A percentile compares a stretch with the other conserved stretches of the same genome.
Conservation (phyloP, 2,888 invertebrate genomes). For the Ectemnius lituratus region DNA sequence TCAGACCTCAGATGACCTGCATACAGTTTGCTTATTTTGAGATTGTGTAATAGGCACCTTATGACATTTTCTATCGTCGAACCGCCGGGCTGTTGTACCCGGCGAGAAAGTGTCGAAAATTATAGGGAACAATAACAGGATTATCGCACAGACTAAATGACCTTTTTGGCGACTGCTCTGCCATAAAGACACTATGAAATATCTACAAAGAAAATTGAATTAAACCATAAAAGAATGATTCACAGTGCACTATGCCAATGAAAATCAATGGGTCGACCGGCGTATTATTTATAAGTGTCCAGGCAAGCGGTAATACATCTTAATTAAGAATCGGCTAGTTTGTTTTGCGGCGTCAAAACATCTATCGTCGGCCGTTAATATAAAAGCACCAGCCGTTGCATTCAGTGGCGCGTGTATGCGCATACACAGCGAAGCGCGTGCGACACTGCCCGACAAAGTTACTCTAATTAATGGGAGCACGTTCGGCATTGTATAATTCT, state of each 20-base stretch:
- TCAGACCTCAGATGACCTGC: slow-evolving; percentile 62
- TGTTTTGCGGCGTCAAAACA: slow-evolving; percentile 54
- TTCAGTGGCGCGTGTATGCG: slow-evolving; percentile 23
- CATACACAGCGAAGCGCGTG: slow-evolving; percentile 12
- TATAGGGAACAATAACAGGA: background rate
- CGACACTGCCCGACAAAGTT: slow-evolving; percentile 49
- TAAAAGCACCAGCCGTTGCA: slow-evolving; percentile 48
- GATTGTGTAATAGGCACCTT: slow-evolving; percentile 50
- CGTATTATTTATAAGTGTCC: slow-evolving; percentile 32
- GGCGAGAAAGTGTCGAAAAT: slow-evolving; percentile 1
- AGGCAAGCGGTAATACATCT: slow-evolving; percentile 39
- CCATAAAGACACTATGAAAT: background rate
- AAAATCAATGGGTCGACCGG: slow-evolving; percentile 12
- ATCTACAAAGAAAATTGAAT: background rate
- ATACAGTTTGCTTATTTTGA: slow-evolving; percentile 53
- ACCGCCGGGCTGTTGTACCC: slow-evolving; percentile 28
- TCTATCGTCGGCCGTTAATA: slow-evolving; percentile 53
- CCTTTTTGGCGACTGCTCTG: too few relatives aligned
- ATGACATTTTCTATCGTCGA: slow-evolving; percentile 39
- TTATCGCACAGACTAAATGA: background rate
- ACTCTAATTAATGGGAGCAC: slow-evolving; percentile 61
- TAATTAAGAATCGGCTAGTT: slow-evolving; percentile 56
- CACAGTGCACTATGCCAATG: background rate
- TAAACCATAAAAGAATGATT: background rate
- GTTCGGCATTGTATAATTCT: slow-evolving; percentile 63